Evolutionary conservation across 2,888 invertebrate species (phyloP), one percentile per base, ranked within the genome.

Genomic region (Coremacera marginata): DNA sequence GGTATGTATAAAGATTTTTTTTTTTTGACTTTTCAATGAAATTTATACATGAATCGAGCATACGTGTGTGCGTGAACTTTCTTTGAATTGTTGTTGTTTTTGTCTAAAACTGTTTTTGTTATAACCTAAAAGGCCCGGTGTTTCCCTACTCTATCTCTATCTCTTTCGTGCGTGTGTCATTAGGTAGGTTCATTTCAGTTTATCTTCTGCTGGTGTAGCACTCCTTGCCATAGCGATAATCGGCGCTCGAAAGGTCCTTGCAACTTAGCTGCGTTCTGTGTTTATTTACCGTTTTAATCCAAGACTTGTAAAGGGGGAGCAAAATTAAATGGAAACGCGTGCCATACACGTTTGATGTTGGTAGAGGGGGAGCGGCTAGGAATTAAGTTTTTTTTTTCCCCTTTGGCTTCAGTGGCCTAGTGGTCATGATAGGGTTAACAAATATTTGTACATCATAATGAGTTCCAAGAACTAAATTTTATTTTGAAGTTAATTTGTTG

Each of bases 251-350:
- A 22, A 60, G 57, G 57, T 9, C 57, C 31, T 63, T 34, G 63
- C 44, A 44, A 44, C 44, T 37, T 7, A 37, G 11, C 27, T 67
- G 34, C 44, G n/a, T 22, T 67, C 25, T 11, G 31, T 22, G 57
- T 57, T 70, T 31, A 37, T 57, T 71, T 57, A 55, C 57, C 16
- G 71, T 71, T 71, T 57, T 57, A 60, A 57, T 71, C 60, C 57
- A n/a, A 16, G 11, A 11, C 8, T 22, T 57, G 57, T 8, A 71
- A 55, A 71, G 71, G 71, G 44, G 71, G 60, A 71, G 71, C n/a
- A 71, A 71, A 71, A 71, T 37, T 57, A 71, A 71, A 71, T 71
- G 57, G 5, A 71, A 71, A 60, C 57, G 71, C 71, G 60, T 71
- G 71, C 71, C 71, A 57, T 9, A 25, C 68, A 49, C 63, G 31